Evolutionary conservation across 2,888 invertebrate species (phyloP).

Genomic region (Andricus quercusramuli): DNA sequence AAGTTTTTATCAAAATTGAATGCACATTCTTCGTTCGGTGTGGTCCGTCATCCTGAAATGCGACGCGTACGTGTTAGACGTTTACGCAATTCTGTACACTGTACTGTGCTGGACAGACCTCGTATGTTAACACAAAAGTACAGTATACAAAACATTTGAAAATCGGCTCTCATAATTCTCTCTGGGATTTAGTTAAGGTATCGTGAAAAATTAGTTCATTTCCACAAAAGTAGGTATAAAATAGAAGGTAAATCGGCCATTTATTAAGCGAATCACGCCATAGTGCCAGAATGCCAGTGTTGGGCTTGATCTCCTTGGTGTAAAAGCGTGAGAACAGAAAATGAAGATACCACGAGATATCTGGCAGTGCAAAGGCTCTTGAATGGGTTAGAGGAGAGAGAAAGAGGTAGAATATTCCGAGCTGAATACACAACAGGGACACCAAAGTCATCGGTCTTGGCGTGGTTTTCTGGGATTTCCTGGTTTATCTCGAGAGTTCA

Average conservation of each 20-base stretch:
- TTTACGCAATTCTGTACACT: too few relatives aligned
- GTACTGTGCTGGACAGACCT: too few relatives aligned
- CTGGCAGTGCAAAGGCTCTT: background rate
- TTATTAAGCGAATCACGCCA: too few relatives aligned
- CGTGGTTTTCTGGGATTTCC: constrained; percentile 69
- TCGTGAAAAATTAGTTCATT: background rate
- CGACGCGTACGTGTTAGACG: too few relatives aligned
- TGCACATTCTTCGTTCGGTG: too few relatives aligned
- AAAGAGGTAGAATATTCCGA: constrained; percentile 49
- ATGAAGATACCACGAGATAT: constrained; percentile 11
- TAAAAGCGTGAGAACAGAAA: constrained; percentile 6
- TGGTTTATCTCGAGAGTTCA: constrained; percentile 68
- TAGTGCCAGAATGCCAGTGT: background rate
- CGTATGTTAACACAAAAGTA: too few relatives aligned
- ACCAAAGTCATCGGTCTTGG: constrained; percentile 68
- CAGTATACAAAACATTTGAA: too few relatives aligned
- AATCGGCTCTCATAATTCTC: too few relatives aligned
- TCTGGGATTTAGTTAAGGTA: too few relatives aligned
- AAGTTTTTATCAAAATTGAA: too few relatives aligned
- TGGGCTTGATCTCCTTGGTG: constrained; percentile 7
- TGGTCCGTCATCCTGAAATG: too few relatives aligned
- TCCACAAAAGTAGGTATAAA: background rate
- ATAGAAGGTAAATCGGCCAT: background rate
- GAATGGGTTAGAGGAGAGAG: background rate
- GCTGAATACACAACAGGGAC: constrained; percentile 63